Conservation (phyloP, 2,797 vertebrate genomes). For the Vireo griseus region DNA sequence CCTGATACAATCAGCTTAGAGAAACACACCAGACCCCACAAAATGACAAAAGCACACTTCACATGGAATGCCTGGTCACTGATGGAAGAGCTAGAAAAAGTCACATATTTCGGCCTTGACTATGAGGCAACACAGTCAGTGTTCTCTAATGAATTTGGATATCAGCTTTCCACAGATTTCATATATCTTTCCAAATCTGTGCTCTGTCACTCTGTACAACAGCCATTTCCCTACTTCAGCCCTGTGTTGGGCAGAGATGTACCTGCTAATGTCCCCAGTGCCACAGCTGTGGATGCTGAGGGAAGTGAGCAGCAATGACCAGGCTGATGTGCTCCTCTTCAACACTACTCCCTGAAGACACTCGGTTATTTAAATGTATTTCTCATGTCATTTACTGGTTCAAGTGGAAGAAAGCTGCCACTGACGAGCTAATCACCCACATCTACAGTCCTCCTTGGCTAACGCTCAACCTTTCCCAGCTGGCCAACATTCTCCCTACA, state of each 20-base stretch:
- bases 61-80: not conserved
- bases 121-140: not conserved
- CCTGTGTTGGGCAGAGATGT: not conserved
- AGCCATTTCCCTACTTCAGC: not conserved
- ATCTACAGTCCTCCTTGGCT: not conserved
- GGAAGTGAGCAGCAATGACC: not conserved
- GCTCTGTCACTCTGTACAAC: not conserved
- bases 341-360: not conserved
- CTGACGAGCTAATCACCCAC: accelerated
- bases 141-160: not conserved
- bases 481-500: not conserved
- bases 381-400: not conserved
- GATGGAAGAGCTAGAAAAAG: not conserved
- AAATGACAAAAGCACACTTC: not conserved
- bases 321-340: not conserved
- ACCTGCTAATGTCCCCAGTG: not conserved
- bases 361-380: accelerated
- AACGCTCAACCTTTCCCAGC: not conserved
- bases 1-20: not conserved
- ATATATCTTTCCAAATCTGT: not conserved
- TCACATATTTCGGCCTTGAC: not conserved
- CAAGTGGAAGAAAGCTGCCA: not conserved
- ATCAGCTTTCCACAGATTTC: not conserved
- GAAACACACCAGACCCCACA: not conserved
- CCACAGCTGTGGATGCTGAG: not conserved